phyloP scores from a whole-genome alignment of 2,888 invertebrate genomes.

The Dascillus cervinus region DNA sequence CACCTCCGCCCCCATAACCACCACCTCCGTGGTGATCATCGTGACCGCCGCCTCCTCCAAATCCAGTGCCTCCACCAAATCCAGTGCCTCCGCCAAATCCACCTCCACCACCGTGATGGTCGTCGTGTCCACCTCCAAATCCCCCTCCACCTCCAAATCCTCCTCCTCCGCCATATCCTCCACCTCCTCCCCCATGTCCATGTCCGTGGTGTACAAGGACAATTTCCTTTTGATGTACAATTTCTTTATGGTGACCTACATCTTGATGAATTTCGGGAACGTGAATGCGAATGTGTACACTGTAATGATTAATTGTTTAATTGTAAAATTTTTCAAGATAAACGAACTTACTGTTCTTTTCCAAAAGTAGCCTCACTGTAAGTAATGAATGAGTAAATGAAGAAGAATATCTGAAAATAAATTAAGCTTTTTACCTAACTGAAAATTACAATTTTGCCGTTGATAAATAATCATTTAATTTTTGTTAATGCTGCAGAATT shows the following conservation, averaged over 20 bases:
- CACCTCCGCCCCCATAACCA: constrained; percentile 26
- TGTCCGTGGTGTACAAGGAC: constrained; percentile 14
- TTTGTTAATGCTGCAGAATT: no score
- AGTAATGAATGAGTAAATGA: constrained; percentile 19
- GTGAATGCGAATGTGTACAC: constrained; percentile 51
- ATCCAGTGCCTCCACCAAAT: constrained; percentile 6
- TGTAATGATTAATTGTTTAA: constrained; percentile 20
- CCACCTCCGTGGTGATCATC: constrained; percentile 9
- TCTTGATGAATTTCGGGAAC: constrained; percentile 47
- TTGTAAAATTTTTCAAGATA: constrained; percentile 6
- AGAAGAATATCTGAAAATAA: constrained; percentile 22
- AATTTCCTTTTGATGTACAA: constrained; percentile 21
- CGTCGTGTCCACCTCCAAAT: constrained; percentile 36
- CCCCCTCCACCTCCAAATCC: constrained; percentile 42
- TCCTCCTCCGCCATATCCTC: constrained; percentile 23
- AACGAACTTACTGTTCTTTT: constrained; percentile 33
- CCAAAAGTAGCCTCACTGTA: constrained; percentile 25
- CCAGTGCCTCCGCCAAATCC: constrained; percentile 3
- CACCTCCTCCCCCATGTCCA: constrained; percentile 12
- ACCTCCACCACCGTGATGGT: constrained; percentile 11
- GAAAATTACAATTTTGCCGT: no score
- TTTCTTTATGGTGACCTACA: constrained; percentile 39
- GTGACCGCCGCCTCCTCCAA: constrained; percentile 18
- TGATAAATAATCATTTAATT: no score
- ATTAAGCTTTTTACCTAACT: no score